A percentile compares a stretch with the other conserved stretches of the same genome.
Conservation (phyloP, 92 coral and sea anemone species). For the Pocillopora meandrina region DNA sequence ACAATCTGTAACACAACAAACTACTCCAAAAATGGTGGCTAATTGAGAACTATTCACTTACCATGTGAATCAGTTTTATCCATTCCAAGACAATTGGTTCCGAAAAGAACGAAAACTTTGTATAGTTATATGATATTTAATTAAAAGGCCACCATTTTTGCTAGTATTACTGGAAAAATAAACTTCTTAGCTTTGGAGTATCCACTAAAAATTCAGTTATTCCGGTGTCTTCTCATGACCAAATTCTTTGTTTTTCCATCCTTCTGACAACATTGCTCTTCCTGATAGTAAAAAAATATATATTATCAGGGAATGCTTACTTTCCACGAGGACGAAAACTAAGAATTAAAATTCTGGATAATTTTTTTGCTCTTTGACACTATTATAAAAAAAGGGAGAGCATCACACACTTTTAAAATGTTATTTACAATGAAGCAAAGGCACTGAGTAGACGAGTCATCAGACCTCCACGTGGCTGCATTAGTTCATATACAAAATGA, state of each 20-base stretch:
- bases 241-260: not conserved
- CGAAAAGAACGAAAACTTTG: not conserved
- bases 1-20: not conserved
- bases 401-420: too few relatives aligned
- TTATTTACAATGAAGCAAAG: too few relatives aligned
- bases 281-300: not conserved
- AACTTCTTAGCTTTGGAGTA: conserved; percentile 5
- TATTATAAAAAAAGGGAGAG: too few relatives aligned
- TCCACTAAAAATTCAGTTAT: not conserved
- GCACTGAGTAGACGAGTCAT: too few relatives aligned
- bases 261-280: not conserved
- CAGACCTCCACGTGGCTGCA: too few relatives aligned
- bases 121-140: not conserved
- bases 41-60: not conserved
- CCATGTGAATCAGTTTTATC: not conserved
- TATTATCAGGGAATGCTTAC: not conserved
- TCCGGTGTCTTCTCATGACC: not conserved
- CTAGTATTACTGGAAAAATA: not conserved
- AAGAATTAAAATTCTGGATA: too few relatives aligned
- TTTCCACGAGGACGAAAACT: too few relatives aligned
- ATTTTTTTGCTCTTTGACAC: too few relatives aligned
- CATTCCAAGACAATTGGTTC: not conserved
- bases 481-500: too few relatives aligned
- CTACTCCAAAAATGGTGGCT: not conserved
- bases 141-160: conserved; percentile 7